Percentiles rank a stretch among this genome's conserved stretches.
These are phyloP conservation scores for Nesometra sesokonis DNA, from an alignment of 35 echinoderm and acorn worm genomes.

Conservation along the genomic window DNA sequence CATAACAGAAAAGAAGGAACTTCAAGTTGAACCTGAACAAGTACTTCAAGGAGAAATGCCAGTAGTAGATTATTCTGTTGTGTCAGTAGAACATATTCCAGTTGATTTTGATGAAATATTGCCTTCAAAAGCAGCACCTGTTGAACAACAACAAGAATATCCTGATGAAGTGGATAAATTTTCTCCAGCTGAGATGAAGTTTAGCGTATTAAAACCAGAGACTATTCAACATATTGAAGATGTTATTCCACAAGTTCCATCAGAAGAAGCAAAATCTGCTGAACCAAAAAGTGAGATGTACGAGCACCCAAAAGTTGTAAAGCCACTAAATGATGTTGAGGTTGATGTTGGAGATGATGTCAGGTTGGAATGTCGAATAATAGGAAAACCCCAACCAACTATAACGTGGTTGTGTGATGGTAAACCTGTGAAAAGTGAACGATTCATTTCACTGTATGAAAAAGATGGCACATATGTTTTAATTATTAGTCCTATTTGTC, in stretches of 20 bases:
- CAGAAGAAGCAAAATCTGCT: not conserved
- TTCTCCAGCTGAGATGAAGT: not conserved
- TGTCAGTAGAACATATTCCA: not conserved
- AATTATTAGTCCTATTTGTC: constrained; percentile 52
- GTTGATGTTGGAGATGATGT: constrained; percentile 47
- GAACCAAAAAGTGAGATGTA: not conserved
- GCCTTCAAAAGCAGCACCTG: not conserved
- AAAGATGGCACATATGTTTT: constrained; percentile 66
- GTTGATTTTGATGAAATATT: not conserved
- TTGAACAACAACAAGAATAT: not conserved
- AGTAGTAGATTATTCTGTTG: not conserved
- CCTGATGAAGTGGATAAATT: not conserved
- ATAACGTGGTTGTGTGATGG: constrained; percentile 75
- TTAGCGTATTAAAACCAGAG: not conserved
- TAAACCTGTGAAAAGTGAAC: constrained; percentile 39
- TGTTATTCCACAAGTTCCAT: constrained; percentile 1
- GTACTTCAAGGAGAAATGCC: constrained; percentile 22
- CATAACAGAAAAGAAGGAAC: too few relatives aligned
- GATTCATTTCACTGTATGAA: constrained; percentile 36
- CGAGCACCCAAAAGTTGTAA: constrained; percentile 42
- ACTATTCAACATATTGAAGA: constrained; percentile 1
- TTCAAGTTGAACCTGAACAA: not conserved
- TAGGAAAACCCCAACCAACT: constrained; percentile 55
- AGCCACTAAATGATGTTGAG: constrained; percentile 63
- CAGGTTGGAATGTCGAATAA: constrained; percentile 42